Base-by-base conservation (phyloP, 30 jellyfish, hydroid and myxozoan species). In the Chironex yamaguchii region DNA sequence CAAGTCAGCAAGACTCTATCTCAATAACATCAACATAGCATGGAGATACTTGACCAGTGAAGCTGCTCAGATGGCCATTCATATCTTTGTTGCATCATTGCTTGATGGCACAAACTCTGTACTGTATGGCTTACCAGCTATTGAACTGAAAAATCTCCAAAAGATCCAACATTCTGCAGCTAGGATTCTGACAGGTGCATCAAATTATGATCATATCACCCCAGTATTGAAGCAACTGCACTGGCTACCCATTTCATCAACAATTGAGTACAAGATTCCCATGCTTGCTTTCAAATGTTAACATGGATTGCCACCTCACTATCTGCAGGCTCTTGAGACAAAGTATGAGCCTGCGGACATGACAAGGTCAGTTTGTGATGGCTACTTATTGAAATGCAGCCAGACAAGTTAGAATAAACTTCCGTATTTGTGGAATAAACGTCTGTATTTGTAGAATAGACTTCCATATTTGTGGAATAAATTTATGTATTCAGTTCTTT, bases 201-300 rank as follows among this genome's bases (percentile, higher is more conserved):
- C 77, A 26, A 63, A 63, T 49, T 63, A 63, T 63, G 53, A 63
- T 63, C 77, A 63, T 63, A 63, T 63, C 51, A 63, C 77, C 77
- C 49, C 77, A 63, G 49, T 63, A 63, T 63, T 63, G 77, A 63
- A 63, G 49, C 77, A 14, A 21, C 77, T 63, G 52, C 77, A 63
- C 77, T 63, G 77, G 77, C 77, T 63, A 9, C 77, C 49, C 77
- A 51, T 14, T 26, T 63, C 77, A 24, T 72, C 72, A 72, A 72
- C 71, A 52, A 76, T 76, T 52, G 78, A 76, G 78, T 76, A 52
- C 62, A 76, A 76, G 78, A 76, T 76, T 76, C 78, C 32, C 32
- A 49, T 76, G 88, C 88, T 76, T 76, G 88, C 88, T 9, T 76
- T 76, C 88, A 76, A 76, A 52, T 76, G 88, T 29, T 76, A 50